Percentiles rank a stretch among this genome's conserved stretches.
Evolutionary conservation across 2,797 vertebrate genomes (phyloP).

Genomic region (Dallia pectoralis): DNA sequence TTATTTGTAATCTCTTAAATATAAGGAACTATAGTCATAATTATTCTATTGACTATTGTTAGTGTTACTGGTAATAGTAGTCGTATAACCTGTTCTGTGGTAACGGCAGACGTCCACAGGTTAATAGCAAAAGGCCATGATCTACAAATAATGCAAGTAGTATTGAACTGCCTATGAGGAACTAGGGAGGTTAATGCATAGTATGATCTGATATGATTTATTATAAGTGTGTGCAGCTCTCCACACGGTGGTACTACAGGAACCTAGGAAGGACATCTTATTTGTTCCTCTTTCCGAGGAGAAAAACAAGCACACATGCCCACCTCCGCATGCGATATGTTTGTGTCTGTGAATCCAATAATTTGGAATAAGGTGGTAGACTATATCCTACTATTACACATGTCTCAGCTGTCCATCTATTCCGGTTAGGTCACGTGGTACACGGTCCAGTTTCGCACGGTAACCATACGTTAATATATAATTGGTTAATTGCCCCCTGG

Average conservation of each 20-base stretch:
- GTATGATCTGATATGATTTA: background rate
- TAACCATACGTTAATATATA: background rate
- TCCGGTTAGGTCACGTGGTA: background rate
- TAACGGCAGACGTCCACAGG: background rate
- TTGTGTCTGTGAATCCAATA: too few species aligned
- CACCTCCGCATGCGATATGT: background rate
- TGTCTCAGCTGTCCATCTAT: background rate
- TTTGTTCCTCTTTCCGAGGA: background rate
- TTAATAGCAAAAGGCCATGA: too few species aligned
- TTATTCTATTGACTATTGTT: background rate
- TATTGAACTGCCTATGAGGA: too few species aligned
- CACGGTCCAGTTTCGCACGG: background rate
- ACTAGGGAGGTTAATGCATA: background rate
- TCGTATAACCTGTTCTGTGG: background rate
- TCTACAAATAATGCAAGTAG: background rate
- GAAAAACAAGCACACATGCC: background rate
- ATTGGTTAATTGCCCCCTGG: background rate
- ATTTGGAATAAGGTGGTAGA: too few species aligned
- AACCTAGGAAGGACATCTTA: conserved; percentile 16
- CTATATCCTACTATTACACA: background rate
- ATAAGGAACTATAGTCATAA: background rate
- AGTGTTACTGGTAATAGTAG: background rate
- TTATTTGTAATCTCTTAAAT: background rate
- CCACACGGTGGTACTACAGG: conserved; percentile 51
- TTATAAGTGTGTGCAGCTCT: conserved; percentile 19